Evolutionary conservation across 2,888 invertebrate species (phyloP), one percentile per base, ranked within the genome.

Genomic region (Limnephilus auricula): DNA sequence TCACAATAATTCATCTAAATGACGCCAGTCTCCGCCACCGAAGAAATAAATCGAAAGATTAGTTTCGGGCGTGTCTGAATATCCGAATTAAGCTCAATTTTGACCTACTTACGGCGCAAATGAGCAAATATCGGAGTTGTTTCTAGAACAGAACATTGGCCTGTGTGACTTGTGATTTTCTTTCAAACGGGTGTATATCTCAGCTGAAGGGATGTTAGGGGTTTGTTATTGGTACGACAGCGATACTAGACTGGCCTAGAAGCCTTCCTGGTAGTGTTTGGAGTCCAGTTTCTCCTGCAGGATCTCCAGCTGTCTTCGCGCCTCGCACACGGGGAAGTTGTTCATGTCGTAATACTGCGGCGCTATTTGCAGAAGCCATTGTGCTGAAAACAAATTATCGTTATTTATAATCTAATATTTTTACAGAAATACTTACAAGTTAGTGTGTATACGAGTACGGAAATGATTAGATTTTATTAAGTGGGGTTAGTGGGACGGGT

Each of bases 291-390:
- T 97, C 88, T 97, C 97, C 94, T 98, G 98, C 93, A 99, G 95
- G 93, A 98, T 96, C 96, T 99, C 98, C 93, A 99, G 96, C 94
- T 99, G 99, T 89, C 99, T 96, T 94, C 98, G 98, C 10, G 99
- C 99, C 95, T 99, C 99, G 95, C 99, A 99, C 94, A 98, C 98
- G 0, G 99, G 99, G 96, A 99, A 99, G 95, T 99, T 99, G 94
- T 98, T 97, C 95, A 99, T 96, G 95, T 99, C 99, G 95, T 99
- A 99, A 96, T 99, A 99, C 95, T 99, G 99, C 0, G 99, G 99
- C 0, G 99, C 99, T 93, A 99, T 98, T 94, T 98, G 98, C 34
- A 99, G 95, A 90, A 99, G 96, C 99, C 99, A 99, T 94, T 98
- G 98, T 93, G 98, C 98, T 98, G 95, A 78, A 94, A 90, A 65